Conservation (phyloP, 2,113 vertebrate genomes). For the Pygoscelis adeliae region DNA sequence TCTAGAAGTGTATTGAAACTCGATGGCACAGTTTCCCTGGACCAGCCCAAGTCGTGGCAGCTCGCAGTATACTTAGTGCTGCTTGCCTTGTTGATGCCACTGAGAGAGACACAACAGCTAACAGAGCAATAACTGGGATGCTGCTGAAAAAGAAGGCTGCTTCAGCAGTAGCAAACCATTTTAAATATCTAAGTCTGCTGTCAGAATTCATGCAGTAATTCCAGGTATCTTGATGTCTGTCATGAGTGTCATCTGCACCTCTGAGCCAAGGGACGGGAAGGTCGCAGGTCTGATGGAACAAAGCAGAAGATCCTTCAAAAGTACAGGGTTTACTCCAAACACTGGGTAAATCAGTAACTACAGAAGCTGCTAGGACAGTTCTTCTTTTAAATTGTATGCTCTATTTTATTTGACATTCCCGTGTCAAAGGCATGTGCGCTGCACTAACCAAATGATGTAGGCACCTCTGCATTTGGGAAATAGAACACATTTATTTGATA, state of each 20-base stretch:
- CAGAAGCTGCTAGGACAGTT: not conserved
- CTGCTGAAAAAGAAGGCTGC: not conserved
- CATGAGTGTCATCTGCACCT: not conserved
- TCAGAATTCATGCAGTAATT: not conserved
- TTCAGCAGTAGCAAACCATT: not conserved
- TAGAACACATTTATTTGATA: not conserved
- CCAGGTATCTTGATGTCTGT: not conserved
- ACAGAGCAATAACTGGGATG: not conserved
- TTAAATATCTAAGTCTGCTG: not conserved
- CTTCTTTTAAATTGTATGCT: not conserved
- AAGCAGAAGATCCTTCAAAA: not conserved
- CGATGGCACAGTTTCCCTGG: not conserved
- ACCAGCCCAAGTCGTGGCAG: not conserved
- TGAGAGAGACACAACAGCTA: not conserved
- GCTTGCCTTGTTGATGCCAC: not conserved
- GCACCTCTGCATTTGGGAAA: not conserved
- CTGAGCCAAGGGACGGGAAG: not conserved
- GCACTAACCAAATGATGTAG: not conserved
- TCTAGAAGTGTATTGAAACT: not conserved
- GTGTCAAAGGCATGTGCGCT: not conserved
- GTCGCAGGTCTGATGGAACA: not conserved
- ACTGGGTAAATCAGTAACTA: not conserved
- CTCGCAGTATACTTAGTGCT: not conserved
- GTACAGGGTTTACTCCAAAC: not conserved
- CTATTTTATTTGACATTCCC: not conserved